Evolutionary conservation across 2,113 vertebrate genomes (phyloP).

Genomic region (Physeter macrocephalus): DNA sequence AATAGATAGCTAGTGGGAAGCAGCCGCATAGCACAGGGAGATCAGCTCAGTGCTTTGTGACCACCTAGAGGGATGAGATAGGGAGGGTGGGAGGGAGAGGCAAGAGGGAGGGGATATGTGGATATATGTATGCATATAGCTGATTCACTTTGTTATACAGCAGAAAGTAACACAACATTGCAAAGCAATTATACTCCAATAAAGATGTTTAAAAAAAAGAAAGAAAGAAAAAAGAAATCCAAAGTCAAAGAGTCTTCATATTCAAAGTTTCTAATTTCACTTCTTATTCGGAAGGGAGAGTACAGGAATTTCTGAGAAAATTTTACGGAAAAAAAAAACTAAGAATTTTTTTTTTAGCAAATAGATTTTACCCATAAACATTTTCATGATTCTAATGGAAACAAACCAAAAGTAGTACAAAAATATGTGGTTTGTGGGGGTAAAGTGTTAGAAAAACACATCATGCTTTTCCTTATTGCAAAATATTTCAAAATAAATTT

Average conservation of each 20-base stretch:
- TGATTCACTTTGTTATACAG: too few species aligned
- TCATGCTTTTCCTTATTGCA: constrained; percentile 43
- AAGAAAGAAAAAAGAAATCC: not conserved
- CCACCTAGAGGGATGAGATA: too few species aligned
- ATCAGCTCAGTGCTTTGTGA: too few species aligned
- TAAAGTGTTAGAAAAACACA: constrained; percentile 48
- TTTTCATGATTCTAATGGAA: constrained; percentile 44
- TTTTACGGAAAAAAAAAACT: constrained; percentile 33
- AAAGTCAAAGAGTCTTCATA: not conserved
- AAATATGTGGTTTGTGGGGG: not conserved
- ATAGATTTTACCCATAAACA: constrained; percentile 48
- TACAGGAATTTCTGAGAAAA: constrained; percentile 29
- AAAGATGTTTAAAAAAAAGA: too few species aligned
- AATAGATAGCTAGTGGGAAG: too few species aligned
- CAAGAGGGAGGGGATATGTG: too few species aligned
- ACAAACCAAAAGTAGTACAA: constrained; percentile 36
- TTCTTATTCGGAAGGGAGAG: constrained; percentile 33
- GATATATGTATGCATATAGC: too few species aligned
- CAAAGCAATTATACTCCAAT: too few species aligned
- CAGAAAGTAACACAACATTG: too few species aligned
- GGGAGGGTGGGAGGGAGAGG: too few species aligned
- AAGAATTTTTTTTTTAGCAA: not conserved
- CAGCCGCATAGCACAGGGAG: too few species aligned
- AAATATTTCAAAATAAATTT: constrained; percentile 35
- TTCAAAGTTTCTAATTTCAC: not conserved